Conservation (phyloP, 2,113 vertebrate genomes). For the Fregetta grallaria region DNA sequence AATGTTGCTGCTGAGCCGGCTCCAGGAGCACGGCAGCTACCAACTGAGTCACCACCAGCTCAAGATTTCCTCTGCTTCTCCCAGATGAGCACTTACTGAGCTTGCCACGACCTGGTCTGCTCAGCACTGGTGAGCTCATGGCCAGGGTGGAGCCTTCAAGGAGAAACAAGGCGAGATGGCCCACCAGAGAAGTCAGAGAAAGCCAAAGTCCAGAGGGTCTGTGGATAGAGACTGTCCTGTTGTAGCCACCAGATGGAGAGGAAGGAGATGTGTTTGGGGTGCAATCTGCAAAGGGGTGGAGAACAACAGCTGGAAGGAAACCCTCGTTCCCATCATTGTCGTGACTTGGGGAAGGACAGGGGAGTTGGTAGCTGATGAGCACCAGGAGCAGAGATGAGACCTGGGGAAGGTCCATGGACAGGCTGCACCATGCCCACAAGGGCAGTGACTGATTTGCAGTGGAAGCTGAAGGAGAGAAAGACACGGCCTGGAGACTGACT, state of each 20-base stretch:
- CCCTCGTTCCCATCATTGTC: not conserved
- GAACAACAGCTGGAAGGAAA: not conserved
- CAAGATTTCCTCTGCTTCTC: not conserved
- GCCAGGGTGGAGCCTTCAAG: not conserved
- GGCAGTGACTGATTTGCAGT: not conserved
- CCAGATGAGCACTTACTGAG: not conserved
- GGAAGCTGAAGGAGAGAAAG: not conserved
- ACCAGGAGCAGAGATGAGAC: not conserved
- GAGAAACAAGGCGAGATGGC: not conserved
- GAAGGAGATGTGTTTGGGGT: not conserved
- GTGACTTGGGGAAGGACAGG: not conserved
- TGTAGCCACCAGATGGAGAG: not conserved
- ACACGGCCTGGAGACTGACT: not conserved
- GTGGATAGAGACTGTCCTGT: not conserved
- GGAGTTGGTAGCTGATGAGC: not conserved
- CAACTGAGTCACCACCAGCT: not conserved
- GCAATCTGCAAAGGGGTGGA: not conserved
- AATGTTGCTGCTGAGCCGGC: not conserved
- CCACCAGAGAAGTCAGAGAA: not conserved
- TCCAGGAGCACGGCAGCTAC: not conserved
- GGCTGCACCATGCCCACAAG: not conserved
- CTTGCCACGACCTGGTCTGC: not conserved
- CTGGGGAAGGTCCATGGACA: not conserved
- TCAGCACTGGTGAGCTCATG: not conserved
- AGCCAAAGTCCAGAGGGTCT: not conserved